phyloP scores from a whole-genome alignment of 2,888 invertebrate genomes.

The Strigamia maritima region DNA sequence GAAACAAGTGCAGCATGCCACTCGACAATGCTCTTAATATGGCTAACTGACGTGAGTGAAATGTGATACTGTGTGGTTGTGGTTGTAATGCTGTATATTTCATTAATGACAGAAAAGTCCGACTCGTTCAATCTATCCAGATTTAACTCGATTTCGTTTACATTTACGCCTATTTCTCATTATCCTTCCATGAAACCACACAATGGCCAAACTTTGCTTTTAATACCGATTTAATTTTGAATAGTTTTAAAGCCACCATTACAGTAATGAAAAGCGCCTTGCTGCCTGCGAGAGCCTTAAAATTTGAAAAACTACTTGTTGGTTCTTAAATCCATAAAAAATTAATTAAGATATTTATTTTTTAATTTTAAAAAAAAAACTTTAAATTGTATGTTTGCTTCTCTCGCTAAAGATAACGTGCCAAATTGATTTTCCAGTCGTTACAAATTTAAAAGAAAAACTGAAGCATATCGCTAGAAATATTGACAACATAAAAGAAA shows the following conservation, averaged over 20 bases:
- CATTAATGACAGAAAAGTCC: not conserved
- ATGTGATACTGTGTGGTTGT: conserved; percentile 2
- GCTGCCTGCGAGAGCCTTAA: too few species aligned
- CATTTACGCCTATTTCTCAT: not conserved
- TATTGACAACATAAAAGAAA: not conserved
- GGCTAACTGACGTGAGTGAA: conserved; percentile 5
- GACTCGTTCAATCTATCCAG: not conserved
- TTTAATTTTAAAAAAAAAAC: too few species aligned
- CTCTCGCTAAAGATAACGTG: not conserved
- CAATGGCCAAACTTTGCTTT: not conserved
- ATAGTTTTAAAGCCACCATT: not conserved
- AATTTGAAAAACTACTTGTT: too few species aligned
- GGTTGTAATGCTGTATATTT: not conserved
- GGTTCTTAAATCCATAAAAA: too few species aligned
- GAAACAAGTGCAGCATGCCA: conserved; percentile 7
- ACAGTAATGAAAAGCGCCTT: not conserved
- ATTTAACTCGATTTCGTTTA: not conserved
- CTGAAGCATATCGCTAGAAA: not conserved
- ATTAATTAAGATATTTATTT: not conserved
- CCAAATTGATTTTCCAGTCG: not conserved
- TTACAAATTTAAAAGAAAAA: not conserved
- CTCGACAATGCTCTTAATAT: conserved; percentile 15
- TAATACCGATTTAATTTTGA: not conserved
- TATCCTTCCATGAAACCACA: not conserved
- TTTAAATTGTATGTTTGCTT: not conserved